Evolutionary conservation across 2,113 vertebrate genomes (phyloP).

Genomic region (Myotis lucifugus): DNA sequence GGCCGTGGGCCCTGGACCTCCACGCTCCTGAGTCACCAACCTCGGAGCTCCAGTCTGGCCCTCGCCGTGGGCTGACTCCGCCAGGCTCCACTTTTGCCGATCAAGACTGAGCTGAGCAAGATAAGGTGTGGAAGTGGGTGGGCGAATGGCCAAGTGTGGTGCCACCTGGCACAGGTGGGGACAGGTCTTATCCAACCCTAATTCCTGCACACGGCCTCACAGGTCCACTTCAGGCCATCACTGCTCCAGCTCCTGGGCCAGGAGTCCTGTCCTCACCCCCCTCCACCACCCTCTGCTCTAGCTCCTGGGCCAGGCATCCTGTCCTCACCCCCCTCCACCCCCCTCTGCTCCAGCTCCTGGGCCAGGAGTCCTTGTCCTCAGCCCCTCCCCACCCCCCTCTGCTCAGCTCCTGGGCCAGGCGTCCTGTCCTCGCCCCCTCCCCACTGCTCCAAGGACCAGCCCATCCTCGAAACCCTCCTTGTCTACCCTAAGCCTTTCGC

Average conservation of each 20-base stretch:
- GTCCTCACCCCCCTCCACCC: too few relatives aligned
- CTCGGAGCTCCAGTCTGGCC: not conserved
- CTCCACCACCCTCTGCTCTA: not conserved
- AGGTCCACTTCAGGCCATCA: not conserved
- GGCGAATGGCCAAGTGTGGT: not conserved
- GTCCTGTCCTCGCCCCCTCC: not conserved
- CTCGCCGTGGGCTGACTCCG: not conserved
- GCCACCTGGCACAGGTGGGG: too few relatives aligned
- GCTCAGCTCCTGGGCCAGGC: not conserved
- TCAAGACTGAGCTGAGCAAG: not conserved
- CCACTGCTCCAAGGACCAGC: not conserved
- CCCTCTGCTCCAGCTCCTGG: not conserved
- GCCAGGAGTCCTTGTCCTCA: too few relatives aligned
- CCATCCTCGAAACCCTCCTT: not conserved
- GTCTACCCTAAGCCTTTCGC: not conserved
- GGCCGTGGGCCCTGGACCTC: not conserved
- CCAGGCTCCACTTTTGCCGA: not conserved
- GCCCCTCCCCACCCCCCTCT: not conserved
- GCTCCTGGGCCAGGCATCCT: too few relatives aligned
- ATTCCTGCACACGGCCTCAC: not conserved
- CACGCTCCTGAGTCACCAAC: not conserved
- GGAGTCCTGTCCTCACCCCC: not conserved
- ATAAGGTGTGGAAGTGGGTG: not conserved
- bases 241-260: too few relatives aligned
- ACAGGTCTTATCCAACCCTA: not conserved